A percentile compares a stretch with the other conserved stretches of the same genome.
Conservation (phyloP, 2,888 invertebrate species). For the Dioctria linearis region DNA sequence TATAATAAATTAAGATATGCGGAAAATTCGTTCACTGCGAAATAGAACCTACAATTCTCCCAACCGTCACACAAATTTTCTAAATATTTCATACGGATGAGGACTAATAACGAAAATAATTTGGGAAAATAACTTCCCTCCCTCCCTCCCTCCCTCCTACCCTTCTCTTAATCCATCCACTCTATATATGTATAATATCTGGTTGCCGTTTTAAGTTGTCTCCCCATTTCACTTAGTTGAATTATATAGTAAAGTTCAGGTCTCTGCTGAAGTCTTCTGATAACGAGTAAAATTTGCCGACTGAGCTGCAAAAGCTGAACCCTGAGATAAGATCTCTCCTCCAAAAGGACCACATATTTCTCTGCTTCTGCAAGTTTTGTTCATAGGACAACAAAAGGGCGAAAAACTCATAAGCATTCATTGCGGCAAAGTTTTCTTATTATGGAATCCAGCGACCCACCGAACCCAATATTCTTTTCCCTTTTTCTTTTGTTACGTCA, state of each 20-base stretch:
- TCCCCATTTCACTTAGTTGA: too few species aligned
- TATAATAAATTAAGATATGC: conserved; percentile 21
- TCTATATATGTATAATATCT: not conserved
- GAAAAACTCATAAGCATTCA: conserved; percentile 21
- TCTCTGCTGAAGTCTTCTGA: not conserved
- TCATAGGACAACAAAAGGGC: not conserved
- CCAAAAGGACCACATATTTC: not conserved
- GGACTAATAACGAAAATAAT: conserved; percentile 23
- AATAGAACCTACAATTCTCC: not conserved
- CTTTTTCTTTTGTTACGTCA: conserved; percentile 11
- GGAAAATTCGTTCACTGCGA: not conserved
- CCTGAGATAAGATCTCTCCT: conserved; percentile 4
- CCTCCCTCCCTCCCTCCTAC: not conserved
- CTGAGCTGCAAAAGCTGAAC: not conserved
- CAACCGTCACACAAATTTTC: not conserved
- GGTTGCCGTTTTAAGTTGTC: not conserved
- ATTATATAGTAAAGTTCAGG: too few species aligned
- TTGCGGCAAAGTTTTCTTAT: not conserved
- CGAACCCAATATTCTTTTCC: not conserved
- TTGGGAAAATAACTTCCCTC: not conserved
- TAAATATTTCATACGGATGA: not conserved
- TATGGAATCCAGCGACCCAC: not conserved
- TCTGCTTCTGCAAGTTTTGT: not conserved
- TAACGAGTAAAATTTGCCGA: not conserved
- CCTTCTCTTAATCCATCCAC: not conserved